Evolutionary conservation across 1,140 invertebrate genomes (phyloP).

Genomic region (Galleria mellonella): DNA sequence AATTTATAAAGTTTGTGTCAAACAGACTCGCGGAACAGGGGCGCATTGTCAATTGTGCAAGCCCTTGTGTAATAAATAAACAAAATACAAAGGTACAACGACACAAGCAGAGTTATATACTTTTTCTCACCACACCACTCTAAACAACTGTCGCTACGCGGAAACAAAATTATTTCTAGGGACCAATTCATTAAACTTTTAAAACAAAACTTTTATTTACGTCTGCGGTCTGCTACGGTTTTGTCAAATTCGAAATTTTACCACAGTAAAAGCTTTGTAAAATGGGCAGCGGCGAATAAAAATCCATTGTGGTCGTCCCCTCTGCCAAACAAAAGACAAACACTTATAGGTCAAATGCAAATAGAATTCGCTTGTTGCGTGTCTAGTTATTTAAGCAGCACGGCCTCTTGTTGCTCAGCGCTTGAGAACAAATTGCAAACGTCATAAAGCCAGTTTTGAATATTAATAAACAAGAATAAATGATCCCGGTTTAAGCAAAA

Average conservation of each 20-base stretch:
- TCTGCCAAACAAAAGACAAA: slow-evolving; percentile 33
- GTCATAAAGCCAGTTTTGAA: slow-evolving; percentile 60
- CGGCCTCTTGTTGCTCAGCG: slow-evolving; percentile 39
- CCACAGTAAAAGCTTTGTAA: not conserved
- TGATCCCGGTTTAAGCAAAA: slow-evolving; percentile 37
- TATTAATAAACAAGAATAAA: slow-evolving; percentile 60
- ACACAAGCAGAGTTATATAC: too few species aligned
- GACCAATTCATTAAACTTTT: too few species aligned
- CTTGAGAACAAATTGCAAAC: slow-evolving; percentile 56
- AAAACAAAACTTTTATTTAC: not conserved
- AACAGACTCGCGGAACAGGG: not conserved
- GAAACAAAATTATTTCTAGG: too few species aligned
- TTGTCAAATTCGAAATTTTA: not conserved
- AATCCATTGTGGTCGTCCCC: slow-evolving; percentile 17
- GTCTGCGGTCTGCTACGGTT: not conserved
- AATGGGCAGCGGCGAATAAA: slow-evolving; percentile 3
- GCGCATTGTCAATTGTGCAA: not conserved
- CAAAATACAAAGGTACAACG: too few species aligned
- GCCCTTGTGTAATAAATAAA: too few species aligned
- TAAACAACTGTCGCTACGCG: too few species aligned
- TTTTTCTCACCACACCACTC: too few species aligned
- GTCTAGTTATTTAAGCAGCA: slow-evolving; percentile 36
- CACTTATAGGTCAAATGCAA: slow-evolving; percentile 61
- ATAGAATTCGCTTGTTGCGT: slow-evolving; percentile 60
- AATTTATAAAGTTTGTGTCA: slow-evolving; percentile 2